Percentiles rank a stretch among this genome's conserved stretches.
phyloP scores from a whole-genome alignment of 2,113 vertebrate species.

The Toxotes chatareus region DNA sequence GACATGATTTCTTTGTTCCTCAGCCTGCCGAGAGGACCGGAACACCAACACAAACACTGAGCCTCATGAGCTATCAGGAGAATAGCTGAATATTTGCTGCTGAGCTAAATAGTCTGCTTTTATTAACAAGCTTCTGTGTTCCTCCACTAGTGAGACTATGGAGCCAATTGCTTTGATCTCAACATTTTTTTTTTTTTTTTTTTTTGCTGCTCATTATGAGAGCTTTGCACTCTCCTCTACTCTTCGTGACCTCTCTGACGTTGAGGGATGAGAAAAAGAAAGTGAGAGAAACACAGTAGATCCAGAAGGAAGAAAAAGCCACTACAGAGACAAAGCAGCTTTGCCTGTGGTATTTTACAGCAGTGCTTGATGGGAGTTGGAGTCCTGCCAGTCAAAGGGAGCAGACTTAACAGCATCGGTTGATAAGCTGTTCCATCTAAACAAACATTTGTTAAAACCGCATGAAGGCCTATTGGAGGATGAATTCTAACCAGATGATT shows the following conservation, averaged over 20 bases:
- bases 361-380: conserved; percentile 57
- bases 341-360: conserved; percentile 43
- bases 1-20: conserved; percentile 66
- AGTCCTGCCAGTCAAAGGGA: conserved; percentile 44
- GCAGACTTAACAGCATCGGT: conserved; percentile 27
- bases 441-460: conserved; percentile 63
- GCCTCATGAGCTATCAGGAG: conserved; percentile 34
- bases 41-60: conserved; percentile 53
- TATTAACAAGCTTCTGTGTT: conserved; percentile 53
- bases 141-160: conserved; percentile 37
- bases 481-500: background rate
- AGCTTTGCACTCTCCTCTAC: conserved; percentile 9
- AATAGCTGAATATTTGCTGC: conserved; percentile 45
- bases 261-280: conserved; percentile 30
- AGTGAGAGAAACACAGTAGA: conserved; percentile 34
- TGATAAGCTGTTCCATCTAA: conserved; percentile 60
- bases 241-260: conserved; percentile 9
- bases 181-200: conserved; percentile 54
- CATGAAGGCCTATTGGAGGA: conserved; percentile 45
- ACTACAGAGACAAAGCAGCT: conserved; percentile 54
- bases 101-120: conserved; percentile 54
- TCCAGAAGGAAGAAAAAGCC: conserved; percentile 35
- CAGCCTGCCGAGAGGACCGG: conserved; percentile 17
- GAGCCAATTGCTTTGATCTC: conserved; percentile 63
- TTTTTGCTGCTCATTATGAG: conserved; percentile 52